phyloP scores from a whole-genome alignment of 2,888 invertebrate species.

The Apodemia mormo region DNA sequence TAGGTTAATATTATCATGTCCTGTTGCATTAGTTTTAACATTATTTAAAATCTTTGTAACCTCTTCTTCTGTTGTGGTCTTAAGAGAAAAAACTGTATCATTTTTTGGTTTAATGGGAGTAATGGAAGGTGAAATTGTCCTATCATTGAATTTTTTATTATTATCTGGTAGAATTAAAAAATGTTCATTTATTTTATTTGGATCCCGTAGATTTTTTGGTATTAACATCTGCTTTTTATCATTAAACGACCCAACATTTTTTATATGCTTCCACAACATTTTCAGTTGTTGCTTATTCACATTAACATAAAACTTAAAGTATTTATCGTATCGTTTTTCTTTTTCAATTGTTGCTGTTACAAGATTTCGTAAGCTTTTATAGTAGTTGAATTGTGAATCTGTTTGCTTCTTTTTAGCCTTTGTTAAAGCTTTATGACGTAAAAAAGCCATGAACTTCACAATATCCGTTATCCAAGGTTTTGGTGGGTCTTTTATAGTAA shows the following conservation, averaged over 20 bases:
- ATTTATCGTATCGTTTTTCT: conserved; percentile 9
- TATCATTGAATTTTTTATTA: no score
- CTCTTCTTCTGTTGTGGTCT: conserved; percentile 29
- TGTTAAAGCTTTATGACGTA: conserved; percentile 22
- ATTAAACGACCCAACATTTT: no score
- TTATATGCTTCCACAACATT: no score
- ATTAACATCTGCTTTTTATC: neutral
- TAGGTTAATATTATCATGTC: no score
- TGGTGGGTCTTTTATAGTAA: conserved; percentile 19
- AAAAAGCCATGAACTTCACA: conserved; percentile 23
- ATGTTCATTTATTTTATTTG: conserved; percentile 29
- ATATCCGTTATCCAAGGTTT: conserved; percentile 29
- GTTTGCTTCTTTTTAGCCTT: neutral
- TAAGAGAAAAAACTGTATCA: conserved; percentile 31
- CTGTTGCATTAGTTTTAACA: no score
- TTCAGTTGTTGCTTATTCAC: neutral
- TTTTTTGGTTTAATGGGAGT: conserved; percentile 40
- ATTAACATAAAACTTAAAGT: conserved; percentile 11
- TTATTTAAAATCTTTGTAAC: no score
- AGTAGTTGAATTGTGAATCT: neutral
- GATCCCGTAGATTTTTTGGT: conserved; percentile 18
- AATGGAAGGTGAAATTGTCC: no score
- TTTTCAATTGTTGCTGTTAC: conserved; percentile 8
- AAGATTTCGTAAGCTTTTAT: conserved; percentile 1
- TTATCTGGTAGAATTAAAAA: conserved; percentile 24